Evolutionary conservation across 2,113 vertebrate genomes (phyloP).

Genomic region (Pleuronectes platessa): DNA sequence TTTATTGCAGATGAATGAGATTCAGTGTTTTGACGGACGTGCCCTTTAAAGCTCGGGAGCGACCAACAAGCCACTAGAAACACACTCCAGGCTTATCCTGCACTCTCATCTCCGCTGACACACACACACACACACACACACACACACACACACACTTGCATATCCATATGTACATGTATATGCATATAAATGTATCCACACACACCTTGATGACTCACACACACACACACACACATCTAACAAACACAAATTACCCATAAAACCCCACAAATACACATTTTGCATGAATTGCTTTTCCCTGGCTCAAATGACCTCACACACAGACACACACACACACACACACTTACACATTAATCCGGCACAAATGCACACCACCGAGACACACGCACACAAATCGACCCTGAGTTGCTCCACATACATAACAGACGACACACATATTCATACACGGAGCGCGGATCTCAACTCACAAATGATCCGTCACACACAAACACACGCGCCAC

Average conservation of each 20-base stretch:
- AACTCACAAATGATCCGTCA: conserved; percentile 35
- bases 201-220: not conserved
- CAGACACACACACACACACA: conserved; percentile 26
- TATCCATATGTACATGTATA: conserved; percentile 50
- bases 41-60: conserved; percentile 54
- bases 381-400: conserved; percentile 26
- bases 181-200: conserved; percentile 45
- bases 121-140: conserved; percentile 9
- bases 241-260: not conserved
- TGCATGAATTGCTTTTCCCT: conserved; percentile 38
- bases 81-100: conserved; percentile 49
- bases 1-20: conserved; percentile 53
- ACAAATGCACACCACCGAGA: not conserved
- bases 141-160: conserved; percentile 3
- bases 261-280: conserved; percentile 14
- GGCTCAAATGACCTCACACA: not conserved
- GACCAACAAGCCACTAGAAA: conserved; percentile 57
- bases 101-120: not conserved
- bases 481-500: conserved; percentile 34
- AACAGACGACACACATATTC: conserved; percentile 23
- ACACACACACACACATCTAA: too few relatives aligned
- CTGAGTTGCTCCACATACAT: conserved; percentile 22
- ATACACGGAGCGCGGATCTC: conserved; percentile 19
- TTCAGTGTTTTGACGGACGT: conserved; percentile 49
- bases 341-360: too few relatives aligned